Percentiles rank a stretch among this genome's conserved stretches.
Evolutionary conservation across 2,888 invertebrate genomes (phyloP).

Genomic region (Crossocerus cetratus): DNA sequence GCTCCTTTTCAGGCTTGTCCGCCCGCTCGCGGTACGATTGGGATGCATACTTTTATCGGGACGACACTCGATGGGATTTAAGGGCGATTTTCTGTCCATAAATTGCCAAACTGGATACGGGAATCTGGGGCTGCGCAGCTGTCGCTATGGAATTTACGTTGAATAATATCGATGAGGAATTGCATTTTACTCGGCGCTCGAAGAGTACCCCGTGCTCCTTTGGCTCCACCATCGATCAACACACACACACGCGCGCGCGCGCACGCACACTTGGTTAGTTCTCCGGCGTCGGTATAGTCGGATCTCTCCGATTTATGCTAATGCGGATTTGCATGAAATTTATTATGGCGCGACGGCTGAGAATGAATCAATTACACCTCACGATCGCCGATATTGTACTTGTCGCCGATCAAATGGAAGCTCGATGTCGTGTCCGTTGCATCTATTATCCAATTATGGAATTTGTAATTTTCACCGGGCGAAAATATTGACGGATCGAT

Average conservation of each 20-base stretch:
- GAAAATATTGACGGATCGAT: too few species aligned
- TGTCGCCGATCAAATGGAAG: too few species aligned
- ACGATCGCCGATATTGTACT: too few species aligned
- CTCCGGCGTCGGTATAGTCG: too few species aligned
- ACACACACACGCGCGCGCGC: not conserved
- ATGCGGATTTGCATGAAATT: not conserved
- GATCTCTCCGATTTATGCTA: not conserved
- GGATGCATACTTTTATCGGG: not conserved
- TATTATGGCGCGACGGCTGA: not conserved
- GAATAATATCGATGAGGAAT: slow-evolving; percentile 66
- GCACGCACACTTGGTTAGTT: too few species aligned
- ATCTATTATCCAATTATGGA: too few species aligned
- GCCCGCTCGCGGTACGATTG: not conserved
- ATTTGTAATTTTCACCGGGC: too few species aligned
- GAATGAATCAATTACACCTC: too few species aligned
- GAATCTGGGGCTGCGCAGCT: slow-evolving; percentile 66
- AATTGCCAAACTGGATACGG: slow-evolving; percentile 11
- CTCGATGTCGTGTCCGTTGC: not conserved
- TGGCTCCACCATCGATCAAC: slow-evolving; percentile 23
- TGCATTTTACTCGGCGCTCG: slow-evolving; percentile 54
- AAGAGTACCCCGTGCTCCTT: too few species aligned
- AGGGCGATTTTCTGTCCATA: slow-evolving; percentile 1
- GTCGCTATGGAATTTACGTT: slow-evolving; percentile 64
- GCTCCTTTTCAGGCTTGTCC: not conserved
- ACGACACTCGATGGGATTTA: not conserved